These are phyloP conservation scores for Pseudomyrmex cubaensis DNA, from an alignment of 1,140 invertebrate species.

Conservation along the genomic window DNA sequence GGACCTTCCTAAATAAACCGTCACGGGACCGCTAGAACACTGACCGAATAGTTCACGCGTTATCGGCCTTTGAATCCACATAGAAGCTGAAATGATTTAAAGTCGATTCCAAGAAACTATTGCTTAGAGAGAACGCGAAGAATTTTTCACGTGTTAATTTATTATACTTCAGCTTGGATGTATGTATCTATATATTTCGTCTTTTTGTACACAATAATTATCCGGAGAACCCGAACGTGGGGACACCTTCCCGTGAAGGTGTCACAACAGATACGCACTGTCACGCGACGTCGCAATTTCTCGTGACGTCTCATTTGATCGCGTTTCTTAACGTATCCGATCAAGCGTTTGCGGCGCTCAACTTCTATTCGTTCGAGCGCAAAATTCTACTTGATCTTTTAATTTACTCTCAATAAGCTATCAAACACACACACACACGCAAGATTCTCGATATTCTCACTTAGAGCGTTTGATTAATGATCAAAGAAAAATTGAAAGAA, in stretches of 20 bases:
- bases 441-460: too few species aligned
- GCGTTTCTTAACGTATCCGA: slow-evolving; percentile 6
- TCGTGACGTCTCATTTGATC: slow-evolving; percentile 59
- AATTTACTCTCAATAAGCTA: not conserved
- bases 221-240: slow-evolving; percentile 40
- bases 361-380: slow-evolving; percentile 1
- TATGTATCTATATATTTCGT: slow-evolving; percentile 31
- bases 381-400: not conserved
- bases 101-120: not conserved
- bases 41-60: slow-evolving; percentile 46
- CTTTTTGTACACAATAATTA: slow-evolving; percentile 43
- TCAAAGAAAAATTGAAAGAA: too few species aligned
- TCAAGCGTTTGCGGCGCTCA: not conserved
- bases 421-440: not conserved
- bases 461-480: too few species aligned
- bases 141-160: slow-evolving; percentile 10
- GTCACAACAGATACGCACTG: slow-evolving; percentile 53
- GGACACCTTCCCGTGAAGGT: slow-evolving; percentile 4
- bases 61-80: not conserved
- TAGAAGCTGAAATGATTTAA: slow-evolving; percentile 5
- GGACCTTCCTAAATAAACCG: slow-evolving; percentile 70
- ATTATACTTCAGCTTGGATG: slow-evolving; percentile 6
- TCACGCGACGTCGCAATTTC: slow-evolving; percentile 76
- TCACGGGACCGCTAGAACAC: slow-evolving; percentile 27
- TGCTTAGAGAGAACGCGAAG: not conserved